Percentiles rank a stretch among this genome's conserved stretches.
Conservation (phyloP, 2,113 vertebrate species). For the Pholis gunnellus region DNA sequence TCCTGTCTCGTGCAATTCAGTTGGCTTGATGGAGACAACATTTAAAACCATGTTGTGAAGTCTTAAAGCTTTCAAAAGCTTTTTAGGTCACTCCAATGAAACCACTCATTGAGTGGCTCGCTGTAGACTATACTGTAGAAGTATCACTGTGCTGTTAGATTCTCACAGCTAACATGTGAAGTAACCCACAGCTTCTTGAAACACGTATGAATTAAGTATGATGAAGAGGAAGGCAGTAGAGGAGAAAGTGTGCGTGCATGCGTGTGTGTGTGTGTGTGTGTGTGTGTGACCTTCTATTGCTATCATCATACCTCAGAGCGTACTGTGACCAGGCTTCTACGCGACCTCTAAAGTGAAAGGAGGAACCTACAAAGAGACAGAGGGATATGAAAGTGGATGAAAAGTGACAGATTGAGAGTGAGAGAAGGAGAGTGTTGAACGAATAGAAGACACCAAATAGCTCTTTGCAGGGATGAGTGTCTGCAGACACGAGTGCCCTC, state of each 20-base stretch:
- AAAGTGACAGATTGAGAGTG: conserved; percentile 67
- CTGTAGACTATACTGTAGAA: conserved; percentile 13
- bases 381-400: conserved; percentile 30
- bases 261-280: conserved; percentile 8
- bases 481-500: conserved; percentile 68
- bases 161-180: conserved; percentile 52
- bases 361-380: conserved; percentile 31
- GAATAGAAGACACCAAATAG: conserved; percentile 75
- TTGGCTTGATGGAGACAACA: conserved; percentile 39
- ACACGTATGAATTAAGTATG: conserved; percentile 75
- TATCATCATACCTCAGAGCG: conserved; percentile 28
- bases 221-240: conserved; percentile 24
- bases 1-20: conserved; percentile 30
- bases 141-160: conserved; percentile 39
- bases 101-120: conserved; percentile 43
- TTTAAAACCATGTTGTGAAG: conserved; percentile 51
- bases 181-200: conserved; percentile 53
- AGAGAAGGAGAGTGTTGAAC: conserved; percentile 56
- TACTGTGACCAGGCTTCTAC: conserved; percentile 51
- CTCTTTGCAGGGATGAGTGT: conserved; percentile 79
- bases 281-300: conserved; percentile 56
- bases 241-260: conserved; percentile 7
- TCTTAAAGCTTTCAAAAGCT: conserved; percentile 51
- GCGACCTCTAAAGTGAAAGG: conserved; percentile 48
- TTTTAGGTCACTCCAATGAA: conserved; percentile 63